Evolutionary conservation across 2,888 invertebrate genomes (phyloP), one percentile per base, ranked within the genome.

Genomic region (Apamea sordens): DNA sequence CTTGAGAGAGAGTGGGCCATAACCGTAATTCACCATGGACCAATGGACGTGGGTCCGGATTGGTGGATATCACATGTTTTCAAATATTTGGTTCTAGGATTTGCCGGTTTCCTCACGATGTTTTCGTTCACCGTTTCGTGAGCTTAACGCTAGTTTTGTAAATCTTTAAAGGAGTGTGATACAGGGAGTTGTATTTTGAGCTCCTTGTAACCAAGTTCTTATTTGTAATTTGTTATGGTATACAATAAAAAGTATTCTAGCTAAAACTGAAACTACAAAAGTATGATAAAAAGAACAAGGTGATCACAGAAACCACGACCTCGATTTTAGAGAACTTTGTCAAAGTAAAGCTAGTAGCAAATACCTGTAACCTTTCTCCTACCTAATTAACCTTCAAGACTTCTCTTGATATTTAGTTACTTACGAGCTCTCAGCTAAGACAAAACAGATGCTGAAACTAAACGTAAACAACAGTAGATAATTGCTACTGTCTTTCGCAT

Each of bases 391-490:
- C 64, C 47, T 64, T 77, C 28, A 77, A 11, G 21, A 28, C 18
- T 76, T 32, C 56, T 47, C 13, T 18, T 56, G n/a, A 47, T 53
- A 44, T 10, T 74, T 21, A 41, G 21, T 53, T 47, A 24, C 36
- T 11, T n/a, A 44, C 11, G 21, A 28, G 59, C 15, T 13, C 24
- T 36, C 4, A 36, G 13, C 50, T 21, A 36, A 56, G 21, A 24
- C 3, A 65, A 65, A 65, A 74, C 56, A 84, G 53, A 50, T 56
- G 44, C 41, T 70, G 36, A 82, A 82, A 69, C 15, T n/a, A 32
- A 76, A 67, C 47, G 44, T 80, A 76, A 71, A 87, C 65, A 87
- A 70, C 56, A 59, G 50, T 21, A 76, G 63, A 73, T 74, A 84
- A 87, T 80, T 67, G 63, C 36, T 53, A 28, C 78, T 53, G 79